Base-by-base conservation (phyloP, 2,797 vertebrate species). In the Sphenodon punctatus region DNA sequence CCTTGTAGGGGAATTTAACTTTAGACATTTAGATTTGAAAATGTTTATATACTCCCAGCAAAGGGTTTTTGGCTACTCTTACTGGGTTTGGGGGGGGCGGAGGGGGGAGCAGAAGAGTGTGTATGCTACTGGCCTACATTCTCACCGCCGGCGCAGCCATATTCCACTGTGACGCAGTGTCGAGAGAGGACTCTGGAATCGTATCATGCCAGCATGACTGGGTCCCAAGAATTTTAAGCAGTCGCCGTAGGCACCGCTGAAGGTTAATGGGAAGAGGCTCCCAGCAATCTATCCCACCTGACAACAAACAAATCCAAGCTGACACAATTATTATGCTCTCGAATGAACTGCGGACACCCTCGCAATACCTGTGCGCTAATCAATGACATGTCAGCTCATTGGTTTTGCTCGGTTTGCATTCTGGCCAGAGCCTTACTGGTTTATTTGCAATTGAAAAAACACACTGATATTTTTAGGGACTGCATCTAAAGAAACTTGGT, bases 1-100 rank as follows among this genome's bases (percentile, higher is more conserved):
- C n/a, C n/a, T 27, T 60, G 5, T 11, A 4, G 0, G n/a, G 42
- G 10, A 32, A 14, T 1, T 1, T 20, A 38, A 38, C 7, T 16
- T 42, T 8, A 30, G 19, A 19, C 34, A 75, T 8, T 1, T 20
- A 70, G 38, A 11, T 14, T 6, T 19, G 2, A 16, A 38, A 64
- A 42, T 38, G 30, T 8, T 41, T n/a, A n/a, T n/a, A n/a, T n/a
- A n/a, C n/a, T n/a, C n/a, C n/a, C n/a, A n/a, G n/a, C n/a, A n/a
- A n/a, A n/a, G n/a, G n/a, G n/a, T n/a, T n/a, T n/a, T n/a, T n/a
- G n/a, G n/a, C n/a, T n/a, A n/a, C n/a, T n/a, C n/a, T n/a, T n/a
- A n/a, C n/a, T n/a, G n/a, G n/a, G n/a, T n/a, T n/a, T n/a, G n/a
- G n/a, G n/a, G n/a, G n/a, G n/a, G n/a, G n/a, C n/a, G n/a, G n/a